phyloP scores from a whole-genome alignment of 2,113 vertebrate genomes.

The Carollia perspicillata region DNA sequence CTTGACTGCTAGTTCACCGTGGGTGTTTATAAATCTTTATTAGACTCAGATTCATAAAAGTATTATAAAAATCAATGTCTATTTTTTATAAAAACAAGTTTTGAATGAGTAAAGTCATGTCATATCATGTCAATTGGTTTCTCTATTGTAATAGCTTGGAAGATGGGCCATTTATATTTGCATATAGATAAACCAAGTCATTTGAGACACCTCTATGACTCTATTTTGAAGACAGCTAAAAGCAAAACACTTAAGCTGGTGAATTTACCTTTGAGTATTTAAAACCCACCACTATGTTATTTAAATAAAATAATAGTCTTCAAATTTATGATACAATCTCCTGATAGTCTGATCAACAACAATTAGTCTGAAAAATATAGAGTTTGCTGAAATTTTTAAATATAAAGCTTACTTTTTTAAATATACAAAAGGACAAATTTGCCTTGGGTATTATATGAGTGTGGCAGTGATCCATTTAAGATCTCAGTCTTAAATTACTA shows the following conservation, averaged over 20 bases:
- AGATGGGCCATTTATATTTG: not conserved
- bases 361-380: not conserved
- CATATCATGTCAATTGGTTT: constrained; percentile 26
- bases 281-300: not conserved
- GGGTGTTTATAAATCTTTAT: constrained; percentile 8
- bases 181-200: constrained; percentile 69
- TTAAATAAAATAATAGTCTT: not conserved
- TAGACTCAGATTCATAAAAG: not conserved
- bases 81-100: not conserved
- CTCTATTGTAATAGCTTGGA: constrained; percentile 10
- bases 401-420: not conserved
- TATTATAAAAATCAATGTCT: constrained; percentile 20
- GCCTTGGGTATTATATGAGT: not conserved
- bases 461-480: not conserved
- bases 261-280: constrained; percentile 38
- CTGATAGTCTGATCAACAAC: not conserved
- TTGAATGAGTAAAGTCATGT: constrained; percentile 28
- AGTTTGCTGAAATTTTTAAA: not conserved
- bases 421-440: not conserved
- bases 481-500: not conserved
- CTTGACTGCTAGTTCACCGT: not conserved
- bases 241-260: not conserved
- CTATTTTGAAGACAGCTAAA: not conserved
- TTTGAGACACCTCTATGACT: constrained; percentile 15
- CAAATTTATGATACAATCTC: not conserved